Base-by-base conservation (phyloP, 2,113 vertebrate genomes). In the Gnathonemus echidnorhynchus region DNA sequence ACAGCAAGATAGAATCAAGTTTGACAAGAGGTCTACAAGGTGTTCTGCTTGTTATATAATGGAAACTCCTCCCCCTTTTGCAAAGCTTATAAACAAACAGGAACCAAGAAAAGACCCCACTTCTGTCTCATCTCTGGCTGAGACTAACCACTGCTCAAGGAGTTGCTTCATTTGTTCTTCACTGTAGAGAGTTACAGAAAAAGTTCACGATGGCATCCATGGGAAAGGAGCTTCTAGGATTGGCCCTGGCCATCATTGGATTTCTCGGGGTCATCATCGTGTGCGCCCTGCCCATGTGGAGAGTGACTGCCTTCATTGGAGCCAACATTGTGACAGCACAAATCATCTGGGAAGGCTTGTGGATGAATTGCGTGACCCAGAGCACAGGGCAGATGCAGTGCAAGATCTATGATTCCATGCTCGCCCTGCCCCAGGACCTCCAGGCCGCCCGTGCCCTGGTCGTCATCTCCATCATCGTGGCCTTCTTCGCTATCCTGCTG, bases 391-490 rank as follows among this genome's bases (percentile, higher is more conserved):
- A 96, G 92, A 96, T 96, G 95, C 95, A 96, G 92, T 96, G 96
- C 88, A 96, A 96, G 91, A 89, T 96, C 46, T 95, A 96, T 27
- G 95, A 96, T 91, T 96, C 96, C 49, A 92, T 96, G 94, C 90
- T 96, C 91, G 95, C 94, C 0, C 93, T 96, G 89, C 89, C 91
- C 0, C 91, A 89, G 3, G 98, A 99, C 94, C 95, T 99, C 89
- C 98, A 99, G 93, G 98, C 98, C 0, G 97, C 97, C 24, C 96
- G 98, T 0, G 98, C 98, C 70, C 95, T 99, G 94, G 93, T 97
- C 39, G 92, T 99, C 90, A 95, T 99, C 31, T 94, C 97, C 92
- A 97, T 99, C 87, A 91, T 99, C 62, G 88, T 96, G 58, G 97
- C 96, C 0, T 74, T 96, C 62, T 90, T 96, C 0, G 98, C 96